Percentiles rank a stretch among this genome's conserved stretches.
phyloP scores from a whole-genome alignment of 2,797 vertebrate genomes.

The Glyptemys insculpta region DNA sequence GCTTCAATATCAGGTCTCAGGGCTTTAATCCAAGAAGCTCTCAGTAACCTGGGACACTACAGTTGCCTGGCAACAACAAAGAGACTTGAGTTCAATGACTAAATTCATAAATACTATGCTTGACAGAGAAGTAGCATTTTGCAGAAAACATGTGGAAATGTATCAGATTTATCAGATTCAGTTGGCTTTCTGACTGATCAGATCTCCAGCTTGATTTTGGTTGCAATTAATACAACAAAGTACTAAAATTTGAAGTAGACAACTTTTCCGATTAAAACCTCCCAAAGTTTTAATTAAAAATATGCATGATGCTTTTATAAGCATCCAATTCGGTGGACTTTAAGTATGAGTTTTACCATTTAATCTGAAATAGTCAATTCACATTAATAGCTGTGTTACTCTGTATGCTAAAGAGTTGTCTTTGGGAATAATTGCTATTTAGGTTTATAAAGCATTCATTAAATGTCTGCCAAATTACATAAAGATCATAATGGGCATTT shows the following conservation, averaged over 20 bases:
- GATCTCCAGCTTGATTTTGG: not conserved
- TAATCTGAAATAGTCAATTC: constrained; percentile 66
- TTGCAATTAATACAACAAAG: not conserved
- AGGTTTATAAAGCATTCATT: constrained; percentile 78
- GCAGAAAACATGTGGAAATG: not conserved
- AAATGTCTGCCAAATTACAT: constrained; percentile 77
- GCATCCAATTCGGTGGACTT: constrained; percentile 2
- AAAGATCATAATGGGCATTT: constrained; percentile 79
- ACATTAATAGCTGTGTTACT: constrained; percentile 65
- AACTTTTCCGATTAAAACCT: not conserved
- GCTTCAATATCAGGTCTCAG: not conserved
- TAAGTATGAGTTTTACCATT: constrained; percentile 51
- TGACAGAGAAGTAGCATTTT: not conserved
- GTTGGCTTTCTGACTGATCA: not conserved
- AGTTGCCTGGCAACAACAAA: not conserved
- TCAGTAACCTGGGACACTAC: not conserved
- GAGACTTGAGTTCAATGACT: not conserved
- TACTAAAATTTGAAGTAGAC: not conserved
- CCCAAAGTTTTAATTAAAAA: not conserved
- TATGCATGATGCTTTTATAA: constrained; percentile 13
- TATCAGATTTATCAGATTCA: not conserved
- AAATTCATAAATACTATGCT: not conserved
- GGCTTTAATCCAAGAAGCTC: not conserved
- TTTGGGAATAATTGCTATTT: constrained; percentile 79
- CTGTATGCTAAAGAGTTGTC: constrained; percentile 74